Conservation (phyloP, 1,140 invertebrate genomes). For the Leptopilina clavipes region DNA sequence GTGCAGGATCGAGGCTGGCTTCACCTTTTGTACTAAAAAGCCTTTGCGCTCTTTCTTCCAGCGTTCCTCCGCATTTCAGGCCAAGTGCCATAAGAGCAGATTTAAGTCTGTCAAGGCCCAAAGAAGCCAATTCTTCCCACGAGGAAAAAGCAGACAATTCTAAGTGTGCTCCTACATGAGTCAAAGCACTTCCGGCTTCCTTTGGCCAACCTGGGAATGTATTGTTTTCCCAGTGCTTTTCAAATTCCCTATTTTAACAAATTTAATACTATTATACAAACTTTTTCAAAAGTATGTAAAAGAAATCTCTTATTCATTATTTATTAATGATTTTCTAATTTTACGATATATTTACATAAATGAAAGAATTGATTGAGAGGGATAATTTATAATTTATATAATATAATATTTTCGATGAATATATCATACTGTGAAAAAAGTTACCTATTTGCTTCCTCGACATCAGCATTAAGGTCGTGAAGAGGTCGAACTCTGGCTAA, state of each 20-base stretch:
- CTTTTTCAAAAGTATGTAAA: background rate
- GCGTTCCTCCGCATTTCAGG: slow-evolving; percentile 98
- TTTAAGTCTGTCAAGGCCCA: slow-evolving; percentile 97
- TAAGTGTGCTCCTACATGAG: slow-evolving; percentile 94
- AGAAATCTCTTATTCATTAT: background rate
- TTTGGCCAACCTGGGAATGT: slow-evolving; percentile 97
- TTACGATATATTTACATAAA: no score
- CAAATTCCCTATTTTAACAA: slow-evolving; percentile 82
- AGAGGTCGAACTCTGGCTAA: slow-evolving; percentile 92
- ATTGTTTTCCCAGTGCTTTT: slow-evolving; percentile 90
- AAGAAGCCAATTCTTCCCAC: slow-evolving; percentile 97
- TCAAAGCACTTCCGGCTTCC: slow-evolving; percentile 94
- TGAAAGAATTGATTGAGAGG: no score
- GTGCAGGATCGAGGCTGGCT: slow-evolving; percentile 89
- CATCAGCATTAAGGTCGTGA: slow-evolving; percentile 86
- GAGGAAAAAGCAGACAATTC: slow-evolving; percentile 97
- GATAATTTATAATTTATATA: no score
- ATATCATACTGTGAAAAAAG: slow-evolving; percentile 10
- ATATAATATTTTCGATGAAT: no score
- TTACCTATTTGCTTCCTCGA: slow-evolving; percentile 80
- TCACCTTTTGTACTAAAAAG: slow-evolving; percentile 97
- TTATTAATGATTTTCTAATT: no score
- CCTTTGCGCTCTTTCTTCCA: slow-evolving; percentile 97
- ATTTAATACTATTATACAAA: background rate
- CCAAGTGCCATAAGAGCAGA: slow-evolving; percentile 97